Evolutionary conservation across 2,113 vertebrate genomes (phyloP).

Genomic region (Telmatochromis sp.): DNA sequence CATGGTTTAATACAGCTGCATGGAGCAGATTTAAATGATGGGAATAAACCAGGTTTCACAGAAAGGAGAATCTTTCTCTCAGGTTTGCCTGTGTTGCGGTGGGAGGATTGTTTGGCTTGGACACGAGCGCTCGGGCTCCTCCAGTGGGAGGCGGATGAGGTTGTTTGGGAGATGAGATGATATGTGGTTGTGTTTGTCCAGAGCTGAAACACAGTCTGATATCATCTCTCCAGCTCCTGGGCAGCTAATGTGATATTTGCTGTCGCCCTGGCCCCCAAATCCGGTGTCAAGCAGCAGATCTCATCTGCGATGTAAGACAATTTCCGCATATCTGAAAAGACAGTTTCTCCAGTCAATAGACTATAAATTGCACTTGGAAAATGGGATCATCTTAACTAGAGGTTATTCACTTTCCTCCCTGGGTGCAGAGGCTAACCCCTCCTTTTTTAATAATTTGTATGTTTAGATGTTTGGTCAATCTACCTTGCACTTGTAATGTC

Average conservation of each 20-base stretch:
- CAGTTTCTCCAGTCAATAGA: conserved; percentile 91
- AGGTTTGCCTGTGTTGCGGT: neutral
- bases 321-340: conserved; percentile 90
- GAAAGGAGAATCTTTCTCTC: neutral
- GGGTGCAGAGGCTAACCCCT: conserved; percentile 69
- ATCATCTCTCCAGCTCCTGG: conserved; percentile 79
- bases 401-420: conserved; percentile 75
- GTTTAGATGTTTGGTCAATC: conserved; percentile 91
- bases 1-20: neutral
- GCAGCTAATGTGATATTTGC: conserved; percentile 82
- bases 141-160: neutral
- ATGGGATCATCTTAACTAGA: conserved; percentile 87
- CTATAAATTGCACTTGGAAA: conserved; percentile 92
- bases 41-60: neutral
- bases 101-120: neutral
- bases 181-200: conserved; percentile 73
- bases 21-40: neutral
- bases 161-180: conserved; percentile 67
- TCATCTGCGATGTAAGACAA: conserved; percentile 97
- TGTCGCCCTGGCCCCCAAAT: conserved; percentile 64
- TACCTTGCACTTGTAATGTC: conserved; percentile 78
- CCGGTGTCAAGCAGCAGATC: conserved; percentile 85
- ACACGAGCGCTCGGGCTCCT: neutral
- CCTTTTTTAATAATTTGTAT: conserved; percentile 98
- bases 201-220: conserved; percentile 76